Evolutionary conservation across 2,113 vertebrate species (phyloP).

Genomic region (Channa argus): DNA sequence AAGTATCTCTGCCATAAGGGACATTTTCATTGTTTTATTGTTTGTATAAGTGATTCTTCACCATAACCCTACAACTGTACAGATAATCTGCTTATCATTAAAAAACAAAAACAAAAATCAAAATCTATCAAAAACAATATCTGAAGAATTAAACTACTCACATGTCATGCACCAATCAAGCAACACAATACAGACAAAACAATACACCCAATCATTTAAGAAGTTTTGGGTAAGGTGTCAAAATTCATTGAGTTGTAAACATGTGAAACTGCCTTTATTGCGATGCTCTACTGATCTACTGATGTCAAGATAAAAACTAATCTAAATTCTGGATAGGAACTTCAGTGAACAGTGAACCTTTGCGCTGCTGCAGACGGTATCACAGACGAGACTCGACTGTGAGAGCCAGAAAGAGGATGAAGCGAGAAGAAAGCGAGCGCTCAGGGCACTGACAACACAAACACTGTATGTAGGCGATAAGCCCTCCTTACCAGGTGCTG

Average conservation of each 20-base stretch:
- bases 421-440: neutral
- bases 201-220: neutral
- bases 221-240: slow-evolving; percentile 9
- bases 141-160: neutral
- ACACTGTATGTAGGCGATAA: slow-evolving; percentile 59
- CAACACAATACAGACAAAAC: neutral
- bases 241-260: slow-evolving; percentile 3
- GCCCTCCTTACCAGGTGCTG: slow-evolving; percentile 52
- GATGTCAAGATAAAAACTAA: slow-evolving; percentile 48
- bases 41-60: neutral
- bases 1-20: neutral
- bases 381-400: slow-evolving; percentile 20
- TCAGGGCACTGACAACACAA: slow-evolving; percentile 30
- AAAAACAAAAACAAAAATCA: neutral
- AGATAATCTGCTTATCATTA: neutral
- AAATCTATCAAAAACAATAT: neutral
- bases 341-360: slow-evolving; percentile 35
- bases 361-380: slow-evolving; percentile 46
- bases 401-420: slow-evolving; percentile 29
- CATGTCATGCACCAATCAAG: neutral
- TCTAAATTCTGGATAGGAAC: slow-evolving; percentile 51
- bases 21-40: neutral
- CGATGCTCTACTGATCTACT: slow-evolving; percentile 32
- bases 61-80: neutral
- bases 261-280: slow-evolving; percentile 15